Percentiles rank a stretch among this genome's conserved stretches.
Conservation (phyloP, 2,888 invertebrate genomes). For the Taenaris catops region DNA sequence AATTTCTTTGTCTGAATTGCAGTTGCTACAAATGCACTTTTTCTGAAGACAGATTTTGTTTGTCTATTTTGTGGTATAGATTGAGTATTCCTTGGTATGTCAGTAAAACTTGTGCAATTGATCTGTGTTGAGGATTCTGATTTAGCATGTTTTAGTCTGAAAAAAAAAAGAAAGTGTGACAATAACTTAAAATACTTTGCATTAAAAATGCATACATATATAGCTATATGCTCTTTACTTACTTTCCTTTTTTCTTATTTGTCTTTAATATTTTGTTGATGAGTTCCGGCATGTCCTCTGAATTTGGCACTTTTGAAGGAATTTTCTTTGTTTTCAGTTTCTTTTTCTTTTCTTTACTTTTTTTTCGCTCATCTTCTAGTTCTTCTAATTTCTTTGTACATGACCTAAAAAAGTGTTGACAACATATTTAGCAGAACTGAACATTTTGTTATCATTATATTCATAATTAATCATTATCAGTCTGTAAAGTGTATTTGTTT, state of each 20-base stretch:
- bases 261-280: conserved; percentile 52
- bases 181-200: too few relatives aligned
- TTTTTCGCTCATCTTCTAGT: conserved; percentile 59
- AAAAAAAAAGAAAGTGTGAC: too few relatives aligned
- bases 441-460: too few relatives aligned
- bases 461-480: too few relatives aligned
- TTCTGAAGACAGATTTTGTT: conserved; percentile 75
- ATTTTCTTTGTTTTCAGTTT: conserved; percentile 65
- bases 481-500: too few relatives aligned
- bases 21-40: conserved; percentile 80
- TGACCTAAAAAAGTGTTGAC: too few relatives aligned
- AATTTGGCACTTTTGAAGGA: conserved; percentile 61
- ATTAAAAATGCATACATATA: too few relatives aligned
- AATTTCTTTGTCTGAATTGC: conserved; percentile 68
- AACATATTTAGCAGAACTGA: too few relatives aligned
- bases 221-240: conserved; percentile 31
- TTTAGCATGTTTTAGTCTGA: conserved; percentile 64
- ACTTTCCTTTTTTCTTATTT: conserved; percentile 75
- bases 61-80: conserved; percentile 37
- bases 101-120: conserved; percentile 65
- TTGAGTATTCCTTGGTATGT: conserved; percentile 56
- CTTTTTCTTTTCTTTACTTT: conserved; percentile 67
- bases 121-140: conserved; percentile 52
- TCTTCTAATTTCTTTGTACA: conserved; percentile 83
- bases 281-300: conserved; percentile 56